phyloP scores from a whole-genome alignment of 2,113 vertebrate species.

The Channa argus region DNA sequence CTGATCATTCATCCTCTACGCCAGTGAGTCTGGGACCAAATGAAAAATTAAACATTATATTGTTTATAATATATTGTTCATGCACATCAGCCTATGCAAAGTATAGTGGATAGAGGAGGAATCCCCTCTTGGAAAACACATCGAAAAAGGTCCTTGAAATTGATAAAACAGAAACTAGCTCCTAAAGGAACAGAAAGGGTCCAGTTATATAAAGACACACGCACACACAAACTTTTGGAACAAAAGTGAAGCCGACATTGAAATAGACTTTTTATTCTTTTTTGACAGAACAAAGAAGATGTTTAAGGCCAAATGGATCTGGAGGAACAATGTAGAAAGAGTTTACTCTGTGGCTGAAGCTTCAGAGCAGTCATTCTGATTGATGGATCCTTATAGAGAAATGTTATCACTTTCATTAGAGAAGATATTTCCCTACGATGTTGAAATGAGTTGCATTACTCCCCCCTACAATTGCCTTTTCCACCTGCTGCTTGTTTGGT shows the following conservation, averaged over 20 bases:
- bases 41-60: background rate
- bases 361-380: no score
- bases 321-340: no score
- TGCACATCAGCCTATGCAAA: no score
- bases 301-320: background rate
- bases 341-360: no score
- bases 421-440: conserved; percentile 1
- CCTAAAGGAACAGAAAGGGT: background rate
- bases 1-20: background rate
- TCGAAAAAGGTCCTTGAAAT: background rate
- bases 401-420: background rate
- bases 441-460: conserved; percentile 9
- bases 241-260: background rate
- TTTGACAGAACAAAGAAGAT: background rate
- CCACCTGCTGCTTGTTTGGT: conserved; percentile 5
- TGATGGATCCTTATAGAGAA: no score
- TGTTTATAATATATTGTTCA: no score
- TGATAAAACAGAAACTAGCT: background rate
- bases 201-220: background rate
- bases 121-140: background rate
- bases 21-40: conserved; percentile 9
- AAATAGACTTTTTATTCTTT: no score
- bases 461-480: background rate
- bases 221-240: background rate
- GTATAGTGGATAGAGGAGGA: background rate